phyloP scores from a whole-genome alignment of 2,888 invertebrate species.

The Dasypolia templi region DNA sequence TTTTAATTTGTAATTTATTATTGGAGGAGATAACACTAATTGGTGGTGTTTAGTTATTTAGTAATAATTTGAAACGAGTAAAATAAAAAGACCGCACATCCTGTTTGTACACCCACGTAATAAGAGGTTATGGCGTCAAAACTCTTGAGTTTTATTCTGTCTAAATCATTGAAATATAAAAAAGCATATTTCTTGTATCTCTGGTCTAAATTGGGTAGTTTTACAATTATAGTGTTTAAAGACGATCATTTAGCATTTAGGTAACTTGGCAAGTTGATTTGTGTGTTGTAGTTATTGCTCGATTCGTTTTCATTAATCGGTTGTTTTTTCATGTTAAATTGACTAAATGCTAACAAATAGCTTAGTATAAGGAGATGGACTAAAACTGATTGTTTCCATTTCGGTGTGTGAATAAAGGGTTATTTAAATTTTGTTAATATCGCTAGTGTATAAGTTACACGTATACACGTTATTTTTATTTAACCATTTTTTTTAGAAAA shows the following conservation, averaged over 20 bases:
- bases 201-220: constrained; percentile 56
- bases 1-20: constrained; percentile 83
- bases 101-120: constrained; percentile 66
- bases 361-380: not conserved
- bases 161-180: too few species aligned
- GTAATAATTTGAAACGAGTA: constrained; percentile 52
- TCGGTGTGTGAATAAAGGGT: not conserved
- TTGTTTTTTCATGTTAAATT: constrained; percentile 2
- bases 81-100: constrained; percentile 62
- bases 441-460: not conserved
- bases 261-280: constrained; percentile 45
- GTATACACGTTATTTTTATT: not conserved
- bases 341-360: not conserved
- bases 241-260: constrained; percentile 57
- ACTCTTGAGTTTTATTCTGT: constrained; percentile 54
- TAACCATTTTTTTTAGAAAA: not conserved
- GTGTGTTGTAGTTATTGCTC: constrained; percentile 34
- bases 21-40: constrained; percentile 74
- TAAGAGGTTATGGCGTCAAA: constrained; percentile 50
- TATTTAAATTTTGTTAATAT: not conserved
- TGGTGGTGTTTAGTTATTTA: constrained; percentile 68
- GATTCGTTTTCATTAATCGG: constrained; percentile 33
- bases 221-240: constrained; percentile 58
- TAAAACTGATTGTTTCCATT: not conserved
- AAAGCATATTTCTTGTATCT: too few species aligned